A percentile compares a stretch with the other conserved stretches of the same genome.
These are phyloP conservation scores for Mormyrops boulengeri DNA, from an alignment of 2,797 vertebrate genomes.

Conservation along the genomic window DNA sequence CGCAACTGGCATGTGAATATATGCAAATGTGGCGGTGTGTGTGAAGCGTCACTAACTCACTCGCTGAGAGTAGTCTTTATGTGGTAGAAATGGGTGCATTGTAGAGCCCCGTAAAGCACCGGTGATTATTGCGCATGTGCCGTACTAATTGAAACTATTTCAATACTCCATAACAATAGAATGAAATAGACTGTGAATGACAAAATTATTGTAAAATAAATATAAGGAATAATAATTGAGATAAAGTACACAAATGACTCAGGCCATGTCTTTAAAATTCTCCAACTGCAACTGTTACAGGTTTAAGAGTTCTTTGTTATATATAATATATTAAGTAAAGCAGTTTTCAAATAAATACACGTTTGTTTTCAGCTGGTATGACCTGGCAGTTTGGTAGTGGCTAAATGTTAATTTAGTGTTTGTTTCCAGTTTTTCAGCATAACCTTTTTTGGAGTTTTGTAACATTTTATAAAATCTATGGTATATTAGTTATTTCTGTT, in stretches of 20 bases:
- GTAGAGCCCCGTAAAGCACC: not conserved
- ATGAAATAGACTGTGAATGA: not conserved
- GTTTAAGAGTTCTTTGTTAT: not conserved
- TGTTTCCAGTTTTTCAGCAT: not conserved
- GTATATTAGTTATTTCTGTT: not conserved
- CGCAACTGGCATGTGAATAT: not conserved
- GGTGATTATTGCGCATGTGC: not conserved
- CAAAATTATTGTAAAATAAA: not conserved
- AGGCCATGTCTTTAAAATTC: not conserved
- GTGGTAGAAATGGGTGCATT: no score
- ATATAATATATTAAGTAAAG: not conserved
- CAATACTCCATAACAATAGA: not conserved
- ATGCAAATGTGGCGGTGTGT: not conserved
- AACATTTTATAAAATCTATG: not conserved
- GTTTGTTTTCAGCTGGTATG: not conserved
- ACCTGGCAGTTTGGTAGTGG: not conserved
- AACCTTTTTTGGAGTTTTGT: not conserved
- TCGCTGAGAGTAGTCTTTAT: not conserved
- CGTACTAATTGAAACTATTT: not conserved
- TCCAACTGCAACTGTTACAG: not conserved
- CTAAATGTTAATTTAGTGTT: not conserved
- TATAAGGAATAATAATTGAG: not conserved
- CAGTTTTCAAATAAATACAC: not conserved
- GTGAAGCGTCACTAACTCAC: not conserved
- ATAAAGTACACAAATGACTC: not conserved